phyloP scores from a whole-genome alignment of 2,113 vertebrate species.

The Panthera uncia region DNA sequence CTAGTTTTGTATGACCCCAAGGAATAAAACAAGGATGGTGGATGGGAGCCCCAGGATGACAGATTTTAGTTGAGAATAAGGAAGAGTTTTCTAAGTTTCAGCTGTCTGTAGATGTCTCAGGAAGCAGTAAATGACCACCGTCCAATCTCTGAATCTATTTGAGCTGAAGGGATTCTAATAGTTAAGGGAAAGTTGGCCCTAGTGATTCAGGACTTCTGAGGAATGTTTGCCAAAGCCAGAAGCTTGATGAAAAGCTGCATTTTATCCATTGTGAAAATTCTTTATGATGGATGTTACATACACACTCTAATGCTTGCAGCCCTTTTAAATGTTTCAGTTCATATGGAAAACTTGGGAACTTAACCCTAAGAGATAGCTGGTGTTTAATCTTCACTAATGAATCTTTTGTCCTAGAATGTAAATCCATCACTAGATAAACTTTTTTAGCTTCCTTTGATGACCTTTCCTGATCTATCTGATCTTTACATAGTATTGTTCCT shows the following conservation, averaged over 20 bases:
- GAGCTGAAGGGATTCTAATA: background rate
- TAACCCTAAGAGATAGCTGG: background rate
- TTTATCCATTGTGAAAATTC: background rate
- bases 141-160: background rate
- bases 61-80: background rate
- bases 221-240: background rate
- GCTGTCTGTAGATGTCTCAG: background rate
- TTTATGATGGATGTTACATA: background rate
- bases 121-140: background rate
- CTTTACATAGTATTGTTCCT: background rate
- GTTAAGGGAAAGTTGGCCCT: background rate
- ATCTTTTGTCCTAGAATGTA: background rate
- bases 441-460: background rate
- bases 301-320: rapidly evolving
- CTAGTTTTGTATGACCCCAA: background rate
- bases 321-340: background rate
- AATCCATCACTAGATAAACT: background rate
- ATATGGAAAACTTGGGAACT: background rate
- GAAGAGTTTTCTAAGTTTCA: background rate
- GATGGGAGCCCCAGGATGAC: background rate
- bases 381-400: background rate
- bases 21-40: background rate
- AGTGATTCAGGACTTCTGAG: background rate
- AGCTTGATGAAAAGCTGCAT: background rate
- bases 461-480: background rate